phyloP scores from a whole-genome alignment of 92 coral and sea anemone species.

The Epizoanthus stellaris region DNA sequence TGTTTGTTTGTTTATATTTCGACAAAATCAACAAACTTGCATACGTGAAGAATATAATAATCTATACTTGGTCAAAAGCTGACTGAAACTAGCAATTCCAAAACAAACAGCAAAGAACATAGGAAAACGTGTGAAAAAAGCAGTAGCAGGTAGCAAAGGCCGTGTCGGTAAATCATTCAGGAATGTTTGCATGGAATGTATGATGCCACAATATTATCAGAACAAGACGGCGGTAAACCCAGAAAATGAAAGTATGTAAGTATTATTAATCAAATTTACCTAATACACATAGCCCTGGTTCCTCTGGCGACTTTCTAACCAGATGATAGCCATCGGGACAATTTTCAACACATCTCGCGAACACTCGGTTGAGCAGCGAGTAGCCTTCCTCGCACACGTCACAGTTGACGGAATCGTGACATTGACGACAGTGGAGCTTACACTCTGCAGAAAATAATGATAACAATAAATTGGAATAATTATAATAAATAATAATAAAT shows the following conservation, averaged over 20 bases:
- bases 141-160: no score
- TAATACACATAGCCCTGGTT: slow-evolving; percentile 15
- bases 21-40: no score
- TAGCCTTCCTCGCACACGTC: slow-evolving; percentile 30
- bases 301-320: slow-evolving; percentile 13
- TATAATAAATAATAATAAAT: neutral
- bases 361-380: neutral
- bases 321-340: slow-evolving; percentile 26
- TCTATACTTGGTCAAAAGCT: no score
- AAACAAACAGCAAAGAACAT: no score
- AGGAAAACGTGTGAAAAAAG: no score
- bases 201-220: no score
- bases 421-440: slow-evolving; percentile 21
- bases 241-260: no score
- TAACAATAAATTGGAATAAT: neutral
- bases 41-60: no score
- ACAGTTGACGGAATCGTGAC: slow-evolving; percentile 5
- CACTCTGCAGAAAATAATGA: neutral
- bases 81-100: no score
- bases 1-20: no score
- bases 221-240: no score
- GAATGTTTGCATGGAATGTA: no score
- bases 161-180: neutral
- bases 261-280: neutral
- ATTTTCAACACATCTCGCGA: slow-evolving; percentile 18